Evolutionary conservation across 2,113 vertebrate genomes (phyloP).

Genomic region (Formicarius rufipectus): DNA sequence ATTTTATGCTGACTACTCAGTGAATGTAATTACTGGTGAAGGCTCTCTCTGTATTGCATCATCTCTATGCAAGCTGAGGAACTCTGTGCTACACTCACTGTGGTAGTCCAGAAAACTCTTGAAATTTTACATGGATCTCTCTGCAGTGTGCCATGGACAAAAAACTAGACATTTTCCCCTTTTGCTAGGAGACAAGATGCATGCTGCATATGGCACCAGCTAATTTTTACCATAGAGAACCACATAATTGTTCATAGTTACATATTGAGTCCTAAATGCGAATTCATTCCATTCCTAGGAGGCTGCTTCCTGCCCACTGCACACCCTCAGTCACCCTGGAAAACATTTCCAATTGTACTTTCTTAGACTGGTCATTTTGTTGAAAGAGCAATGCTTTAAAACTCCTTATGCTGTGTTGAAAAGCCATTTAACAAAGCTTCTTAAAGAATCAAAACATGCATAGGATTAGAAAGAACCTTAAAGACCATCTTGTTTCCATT

Average conservation of each 20-base stretch:
- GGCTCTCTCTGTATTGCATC: not conserved
- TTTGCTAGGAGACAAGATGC: not conserved
- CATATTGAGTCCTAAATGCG: not conserved
- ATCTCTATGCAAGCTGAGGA: not conserved
- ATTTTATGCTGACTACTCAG: not conserved
- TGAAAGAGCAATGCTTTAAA: not conserved
- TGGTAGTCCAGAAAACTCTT: not conserved
- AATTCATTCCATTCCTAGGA: not conserved
- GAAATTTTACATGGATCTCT: not conserved
- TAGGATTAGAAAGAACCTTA: not conserved
- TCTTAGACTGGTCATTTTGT: not conserved
- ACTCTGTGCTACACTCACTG: not conserved
- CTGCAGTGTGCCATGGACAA: rapidly evolving
- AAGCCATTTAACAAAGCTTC: not conserved
- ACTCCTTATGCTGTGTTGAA: not conserved
- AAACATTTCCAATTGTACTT: not conserved
- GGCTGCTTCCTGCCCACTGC: not conserved
- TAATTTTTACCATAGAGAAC: not conserved
- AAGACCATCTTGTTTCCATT: not conserved
- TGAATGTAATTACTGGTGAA: not conserved
- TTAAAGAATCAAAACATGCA: no score
- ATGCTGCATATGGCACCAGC: not conserved
- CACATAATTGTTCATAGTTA: not conserved
- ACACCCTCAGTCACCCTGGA: not conserved
- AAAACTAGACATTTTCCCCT: not conserved